Conservation (phyloP, 2,113 vertebrate species). For the Myotis yumanensis region DNA sequence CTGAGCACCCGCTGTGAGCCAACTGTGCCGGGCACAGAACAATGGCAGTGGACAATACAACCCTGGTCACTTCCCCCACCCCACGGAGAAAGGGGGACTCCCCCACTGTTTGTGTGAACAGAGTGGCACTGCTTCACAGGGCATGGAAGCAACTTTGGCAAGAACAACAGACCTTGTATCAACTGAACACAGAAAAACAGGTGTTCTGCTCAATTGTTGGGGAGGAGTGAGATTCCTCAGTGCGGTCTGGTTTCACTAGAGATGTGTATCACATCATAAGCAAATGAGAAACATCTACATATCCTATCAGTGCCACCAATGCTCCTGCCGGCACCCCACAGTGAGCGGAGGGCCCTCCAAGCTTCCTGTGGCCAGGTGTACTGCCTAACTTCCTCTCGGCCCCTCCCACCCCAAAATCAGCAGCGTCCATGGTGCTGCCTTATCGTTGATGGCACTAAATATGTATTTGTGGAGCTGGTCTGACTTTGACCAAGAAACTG, state of each 20-base stretch:
- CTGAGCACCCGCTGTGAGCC: background rate
- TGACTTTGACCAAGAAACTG: background rate
- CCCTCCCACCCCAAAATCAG: background rate
- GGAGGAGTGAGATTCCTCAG: background rate
- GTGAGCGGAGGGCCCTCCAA: accelerated
- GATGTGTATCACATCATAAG: accelerated
- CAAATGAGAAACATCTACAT: background rate
- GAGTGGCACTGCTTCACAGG: background rate
- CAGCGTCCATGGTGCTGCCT: background rate
- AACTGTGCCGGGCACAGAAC: background rate
- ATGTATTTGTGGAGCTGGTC: background rate
- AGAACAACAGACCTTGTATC: background rate
- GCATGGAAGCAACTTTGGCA: background rate
- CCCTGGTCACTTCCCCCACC: accelerated
- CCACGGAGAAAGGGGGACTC: background rate
- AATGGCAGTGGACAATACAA: accelerated
- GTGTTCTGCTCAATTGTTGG: background rate
- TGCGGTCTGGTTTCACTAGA: background rate
- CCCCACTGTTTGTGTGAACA: background rate
- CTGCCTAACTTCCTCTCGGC: background rate
- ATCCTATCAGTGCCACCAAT: accelerated
- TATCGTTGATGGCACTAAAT: background rate
- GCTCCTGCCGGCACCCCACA: accelerated
- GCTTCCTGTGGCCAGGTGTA: background rate
- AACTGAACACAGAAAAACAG: background rate